A percentile compares a stretch with the other conserved stretches of the same genome.
These are phyloP conservation scores for Sarcophaga bullata DNA, from an alignment of 1,140 invertebrate species.

Conservation along the genomic window DNA sequence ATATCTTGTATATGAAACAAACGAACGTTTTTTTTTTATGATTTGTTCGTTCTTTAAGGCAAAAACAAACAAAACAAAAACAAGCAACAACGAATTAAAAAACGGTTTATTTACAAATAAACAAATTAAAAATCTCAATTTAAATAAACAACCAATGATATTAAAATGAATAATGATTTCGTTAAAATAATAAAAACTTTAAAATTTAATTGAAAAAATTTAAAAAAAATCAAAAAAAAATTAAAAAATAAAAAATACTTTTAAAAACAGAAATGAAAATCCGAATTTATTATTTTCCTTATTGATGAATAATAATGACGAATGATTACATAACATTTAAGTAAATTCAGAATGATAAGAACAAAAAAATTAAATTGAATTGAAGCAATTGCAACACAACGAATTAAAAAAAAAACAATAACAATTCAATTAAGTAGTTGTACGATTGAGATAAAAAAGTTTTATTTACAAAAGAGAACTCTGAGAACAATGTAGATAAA, in stretches of 20 bases:
- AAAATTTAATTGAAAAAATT: too few species aligned
- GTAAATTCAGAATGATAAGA: neutral
- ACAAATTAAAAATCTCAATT: conserved; percentile 7
- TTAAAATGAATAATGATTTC: conserved; percentile 7
- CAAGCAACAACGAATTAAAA: conserved; percentile 1
- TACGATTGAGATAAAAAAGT: conserved; percentile 1
- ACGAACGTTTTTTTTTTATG: neutral
- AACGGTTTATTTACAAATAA: conserved; percentile 3
- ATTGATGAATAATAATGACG: neutral
- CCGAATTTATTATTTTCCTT: too few species aligned
- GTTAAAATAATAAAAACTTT: conserved; percentile 6
- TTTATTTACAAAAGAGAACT: too few species aligned
- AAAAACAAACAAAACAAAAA: neutral
- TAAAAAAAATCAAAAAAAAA: too few species aligned
- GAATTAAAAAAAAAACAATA: neutral
- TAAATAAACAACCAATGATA: conserved; percentile 16
- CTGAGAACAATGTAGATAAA: too few species aligned
- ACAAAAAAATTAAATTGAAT: too few species aligned
- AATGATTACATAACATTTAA: neutral
- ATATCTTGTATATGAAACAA: too few species aligned
- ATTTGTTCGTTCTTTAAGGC: neutral
- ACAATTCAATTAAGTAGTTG: neutral
- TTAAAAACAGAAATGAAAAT: neutral
- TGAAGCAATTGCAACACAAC: neutral
- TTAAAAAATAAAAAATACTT: neutral